These are phyloP conservation scores for Microctenopoma steveboyesi DNA, from an alignment of 2,797 vertebrate species.

Conservation along the genomic window DNA sequence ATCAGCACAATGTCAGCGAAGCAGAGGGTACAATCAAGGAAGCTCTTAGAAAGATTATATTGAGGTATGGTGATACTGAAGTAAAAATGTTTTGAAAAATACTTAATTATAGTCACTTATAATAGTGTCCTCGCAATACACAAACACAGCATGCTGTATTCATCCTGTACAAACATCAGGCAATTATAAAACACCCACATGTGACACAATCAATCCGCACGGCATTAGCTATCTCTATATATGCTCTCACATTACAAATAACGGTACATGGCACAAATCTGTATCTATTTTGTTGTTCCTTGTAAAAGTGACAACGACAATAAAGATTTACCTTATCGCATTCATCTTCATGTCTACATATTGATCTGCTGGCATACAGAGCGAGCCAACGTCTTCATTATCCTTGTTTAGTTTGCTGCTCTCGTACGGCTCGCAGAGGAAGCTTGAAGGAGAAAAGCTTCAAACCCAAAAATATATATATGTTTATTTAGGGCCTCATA, in stretches of 20 bases:
- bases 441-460: slow-evolving; percentile 14
- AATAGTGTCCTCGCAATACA: slow-evolving; percentile 4
- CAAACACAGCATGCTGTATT: background rate
- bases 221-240: slow-evolving; percentile 11
- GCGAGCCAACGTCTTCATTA: slow-evolving; percentile 49
- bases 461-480: slow-evolving; percentile 14
- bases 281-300: slow-evolving; percentile 34
- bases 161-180: slow-evolving; percentile 7
- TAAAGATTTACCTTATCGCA: no score
- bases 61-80: slow-evolving; percentile 2
- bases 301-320: no score
- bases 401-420: slow-evolving; percentile 44
- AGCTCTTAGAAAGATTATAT: background rate
- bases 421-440: background rate
- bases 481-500: background rate
- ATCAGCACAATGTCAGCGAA: slow-evolving; percentile 49
- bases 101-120: background rate
- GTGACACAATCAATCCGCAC: slow-evolving; percentile 8
- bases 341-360: slow-evolving; percentile 54
- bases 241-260: slow-evolving; percentile 38
- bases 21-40: slow-evolving; percentile 6
- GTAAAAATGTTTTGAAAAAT: background rate
- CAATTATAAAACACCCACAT: slow-evolving; percentile 25
- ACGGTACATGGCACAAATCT: slow-evolving; percentile 48
- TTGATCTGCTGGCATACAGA: slow-evolving; percentile 43